Base-by-base conservation (phyloP, 2,797 vertebrate species). In the Antennarius maculatus region DNA sequence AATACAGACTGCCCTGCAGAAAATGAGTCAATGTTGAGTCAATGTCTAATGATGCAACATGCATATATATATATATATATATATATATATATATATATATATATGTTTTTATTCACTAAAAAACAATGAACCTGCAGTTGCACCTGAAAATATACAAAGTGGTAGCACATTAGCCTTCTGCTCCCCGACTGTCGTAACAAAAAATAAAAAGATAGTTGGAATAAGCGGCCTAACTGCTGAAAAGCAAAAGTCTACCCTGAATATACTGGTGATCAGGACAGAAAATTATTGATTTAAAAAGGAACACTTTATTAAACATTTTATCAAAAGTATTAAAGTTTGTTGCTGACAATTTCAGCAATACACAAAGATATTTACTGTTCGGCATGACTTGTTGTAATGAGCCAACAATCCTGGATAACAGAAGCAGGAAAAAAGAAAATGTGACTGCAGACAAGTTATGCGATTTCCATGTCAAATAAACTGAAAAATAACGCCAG, bases 381-480 rank as follows among this genome's bases (percentile, higher is more conserved):
- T 71, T 28, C 53, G 47, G 56, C 71, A 54, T 60, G 52, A 27
- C 39, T 77, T 29, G 9, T 14, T 74, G 17, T 66, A 59, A 69
- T 28, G 41, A 41, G 39, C 14, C 28, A 6, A 2, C 7, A n/a
- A 39, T 69, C 47, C 2, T 54, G 61, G 54, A 27, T 49, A 74
- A 68, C 46, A 64, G 67, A 76, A 64, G 52, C n/a, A 61, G 0
- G 49, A 58, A 57, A 7, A 63, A 39, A 1, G 16, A 57, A 52
- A 53, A 45, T 78, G 58, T 43, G 46, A 54, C 10, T 55, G 50
- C 55, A 71, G 55, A 56, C n/a, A 54, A 45, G 56, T 56, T 74
- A 71, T 23, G 13, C 28, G 51, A 57, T 54, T 12, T 18, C 41
- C 60, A 10, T 43, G 41, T 72, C 29, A 71, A 61, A 61, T 46